Base-by-base conservation (phyloP, 2,113 vertebrate genomes). In the Condylura cristata region DNA sequence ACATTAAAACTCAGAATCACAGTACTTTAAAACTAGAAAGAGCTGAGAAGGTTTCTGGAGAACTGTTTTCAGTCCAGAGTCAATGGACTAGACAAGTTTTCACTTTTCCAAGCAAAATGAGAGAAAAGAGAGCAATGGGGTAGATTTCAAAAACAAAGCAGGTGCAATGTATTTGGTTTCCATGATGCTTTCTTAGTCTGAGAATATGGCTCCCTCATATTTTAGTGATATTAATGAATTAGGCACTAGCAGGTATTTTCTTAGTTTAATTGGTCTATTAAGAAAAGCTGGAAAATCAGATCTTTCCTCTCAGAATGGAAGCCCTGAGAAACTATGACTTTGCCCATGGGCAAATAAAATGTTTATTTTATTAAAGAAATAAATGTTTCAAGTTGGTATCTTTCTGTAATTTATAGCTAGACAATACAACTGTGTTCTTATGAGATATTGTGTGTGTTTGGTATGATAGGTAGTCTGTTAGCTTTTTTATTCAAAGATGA, bases 401-500 rank as follows among this genome's bases (percentile, higher is more conserved):
- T 37, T 92, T 65, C 61, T 78, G 39, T 61, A 26, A 56, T 56
- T 8, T 22, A 22, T 18, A 88, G 3, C 44, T 76, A 16, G 56
- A 12, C 56, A 71, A 61, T 70, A 39, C n/a, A 78, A 28, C 46
- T 86, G 24, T 90, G 20, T 34, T 70, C 30, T 44, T 79, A 60
- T 39, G 74, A 84, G 58, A 56, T 41, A 26, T 91, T 56, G n/a
- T 39, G 16, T 75, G 8, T 44, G 26, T 80, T 91, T 89, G 60
- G 18, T 83, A 41, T 86, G 70, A 65, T 53, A 86, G 58, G 22
- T 85, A 82, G 90, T 93, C 44, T 83, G 26, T 66, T 16, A 81
- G 68, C 48, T 82, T 84, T 84, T 97, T 60, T 60, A 86, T 82
- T 88, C 74, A 87, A 75, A 89, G 89, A 89, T 48, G 60, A 89